These are phyloP conservation scores for Bothrops jararaca DNA, from an alignment of 2,113 vertebrate genomes.

Conservation along the genomic window DNA sequence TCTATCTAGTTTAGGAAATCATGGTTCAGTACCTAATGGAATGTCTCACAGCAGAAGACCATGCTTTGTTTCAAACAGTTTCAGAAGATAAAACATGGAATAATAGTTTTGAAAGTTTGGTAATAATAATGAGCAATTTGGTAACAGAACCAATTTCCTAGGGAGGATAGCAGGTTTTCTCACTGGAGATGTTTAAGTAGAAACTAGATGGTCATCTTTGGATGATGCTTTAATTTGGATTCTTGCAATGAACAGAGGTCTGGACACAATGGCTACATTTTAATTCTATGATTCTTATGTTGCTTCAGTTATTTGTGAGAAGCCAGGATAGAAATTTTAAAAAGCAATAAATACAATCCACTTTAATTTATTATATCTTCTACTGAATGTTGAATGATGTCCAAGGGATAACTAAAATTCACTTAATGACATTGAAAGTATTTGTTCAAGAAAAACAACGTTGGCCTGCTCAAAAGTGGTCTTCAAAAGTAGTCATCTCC, in stretches of 20 bases:
- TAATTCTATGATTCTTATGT: background rate
- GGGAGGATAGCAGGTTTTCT: background rate
- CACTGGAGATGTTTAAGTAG: background rate
- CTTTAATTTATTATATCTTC: background rate
- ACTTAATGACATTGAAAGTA: background rate
- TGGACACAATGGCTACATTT: background rate
- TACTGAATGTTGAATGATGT: background rate
- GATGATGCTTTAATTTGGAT: background rate
- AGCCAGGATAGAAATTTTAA: background rate
- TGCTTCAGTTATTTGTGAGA: background rate
- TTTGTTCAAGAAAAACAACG: conserved; percentile 45
- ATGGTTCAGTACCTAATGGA: background rate
- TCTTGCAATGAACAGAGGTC: background rate
- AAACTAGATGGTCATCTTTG: background rate
- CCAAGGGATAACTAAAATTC: background rate
- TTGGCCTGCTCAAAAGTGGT: conserved; percentile 43
- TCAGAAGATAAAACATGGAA: background rate
- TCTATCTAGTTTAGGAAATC: background rate
- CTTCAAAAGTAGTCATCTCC: conserved; percentile 58
- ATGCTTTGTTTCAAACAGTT: background rate
- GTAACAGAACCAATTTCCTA: background rate
- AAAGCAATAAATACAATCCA: background rate
- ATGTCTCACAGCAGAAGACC: background rate
- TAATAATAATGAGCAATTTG: background rate
- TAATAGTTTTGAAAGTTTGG: background rate